Evolutionary conservation across 2,888 invertebrate genomes (phyloP), one percentile per base, ranked within the genome.

Genomic region (Brenthis ino): DNA sequence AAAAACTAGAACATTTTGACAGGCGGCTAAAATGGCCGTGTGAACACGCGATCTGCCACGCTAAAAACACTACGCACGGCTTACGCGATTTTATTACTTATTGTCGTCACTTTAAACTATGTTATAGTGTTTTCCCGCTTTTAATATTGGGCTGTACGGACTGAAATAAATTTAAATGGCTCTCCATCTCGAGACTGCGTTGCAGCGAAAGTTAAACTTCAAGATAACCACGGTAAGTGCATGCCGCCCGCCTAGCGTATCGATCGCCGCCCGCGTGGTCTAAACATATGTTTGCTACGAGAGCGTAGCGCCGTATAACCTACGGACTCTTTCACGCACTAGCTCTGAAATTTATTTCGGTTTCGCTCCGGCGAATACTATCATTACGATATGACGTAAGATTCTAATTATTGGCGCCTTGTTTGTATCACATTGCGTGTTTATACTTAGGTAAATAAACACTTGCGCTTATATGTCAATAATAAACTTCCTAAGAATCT

Each of bases 191-290:
- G 93, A 92, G 85, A 93, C 93, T 71, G 87, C 91, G 84, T 84
- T 91, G 90, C 93, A 93, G 86, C 89, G 93, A 76, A 92, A 92
- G 88, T 84, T 93, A 77, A 92, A 91, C 87, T 93, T 91, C 91
- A 92, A 92, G 87, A 89, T 93, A 90, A 91, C 87, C 85, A 89
- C 91, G 93, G 93, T 93, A 84, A 92, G 93, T 93, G 91, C 90
- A 91, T 75, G 72, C 84, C 81, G 84, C 82, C 82, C 80, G 76
- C 80, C 78, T 74, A 69, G 61, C 80, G 76, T 89, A 92, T 91
- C 92, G 91, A 92, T 91, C 89, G 84, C 72, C 65, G 76, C 76
- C 87, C 89, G 83, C 90, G 86, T 90, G 90, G 85, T 84, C 82
- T 75, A 80, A 91, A 89, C 93, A 91, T 91, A 91, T 93, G 93